Base-by-base conservation (phyloP, 2,888 invertebrate genomes). In the Chrysina gloriosa region DNA sequence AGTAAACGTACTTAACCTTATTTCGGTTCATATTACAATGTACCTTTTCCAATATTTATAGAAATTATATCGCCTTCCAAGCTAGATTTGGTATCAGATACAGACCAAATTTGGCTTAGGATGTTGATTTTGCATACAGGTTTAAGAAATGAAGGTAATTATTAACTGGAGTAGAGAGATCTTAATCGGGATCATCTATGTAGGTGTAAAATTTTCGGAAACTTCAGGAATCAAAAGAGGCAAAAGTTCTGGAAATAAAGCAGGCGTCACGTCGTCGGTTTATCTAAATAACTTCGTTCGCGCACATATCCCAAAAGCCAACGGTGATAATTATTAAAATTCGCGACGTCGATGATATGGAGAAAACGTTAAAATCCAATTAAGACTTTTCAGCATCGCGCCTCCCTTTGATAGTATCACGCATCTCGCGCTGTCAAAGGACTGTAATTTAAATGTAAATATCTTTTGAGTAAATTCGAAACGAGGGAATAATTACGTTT, bases 381-480 rank as follows among this genome's bases (percentile, higher is more conserved):
- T 58, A 58, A 58, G 58, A 58, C 42, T 42, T 58, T 39, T 14
- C 39, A 14, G 39, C 27, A 14, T 27, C 42, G 27, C 25, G 11
- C 39, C 42, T n/a, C 58, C 25, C 9, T 42, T 42, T 58, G 25
- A 58, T 27, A 25, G 4, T 14, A 42, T 27, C n/a, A 42, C 58
- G 42, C 58, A 42, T 11, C 58, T 58, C 42, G 39, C 27, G 5
- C 58, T 23, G 39, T 58, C 58, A 58, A 42, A 58, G 58, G 42
- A 39, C 14, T 34, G 58, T 58, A 58, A 58, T 58, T 58, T 58
- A 58, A 58, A 58, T 58, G 58, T 58, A 58, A 58, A 58, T 58
- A 58, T 42, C 58, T 27, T 31, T 14, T 58, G 42, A 42, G 25
- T 42, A 58, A 58, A 58, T 58, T 58, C 16, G 27, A 42, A 58